These are phyloP conservation scores for Gyps fulvus DNA, from an alignment of 2,113 vertebrate species.

Conservation along the genomic window DNA sequence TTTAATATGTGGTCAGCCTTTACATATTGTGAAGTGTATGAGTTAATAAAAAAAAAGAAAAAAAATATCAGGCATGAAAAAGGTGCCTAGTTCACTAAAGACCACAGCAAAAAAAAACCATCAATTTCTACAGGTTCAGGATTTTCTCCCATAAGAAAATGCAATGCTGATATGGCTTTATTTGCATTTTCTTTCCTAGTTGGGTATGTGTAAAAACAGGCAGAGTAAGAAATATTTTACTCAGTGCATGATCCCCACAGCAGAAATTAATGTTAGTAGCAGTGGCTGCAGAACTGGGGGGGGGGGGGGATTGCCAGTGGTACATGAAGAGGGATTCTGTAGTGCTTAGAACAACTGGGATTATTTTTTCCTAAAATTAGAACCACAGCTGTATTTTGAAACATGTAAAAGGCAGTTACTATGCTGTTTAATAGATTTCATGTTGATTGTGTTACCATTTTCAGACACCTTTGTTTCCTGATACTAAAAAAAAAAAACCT, in stretches of 20 bases:
- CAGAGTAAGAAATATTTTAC: neutral
- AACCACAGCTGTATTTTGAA: slow-evolving; percentile 4
- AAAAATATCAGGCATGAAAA: neutral
- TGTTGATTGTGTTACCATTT: neutral
- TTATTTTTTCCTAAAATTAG: slow-evolving; percentile 4
- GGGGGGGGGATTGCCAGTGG: neutral
- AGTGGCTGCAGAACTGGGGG: neutral
- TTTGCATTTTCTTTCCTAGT: neutral
- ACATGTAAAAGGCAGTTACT: neutral
- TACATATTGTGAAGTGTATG: neutral
- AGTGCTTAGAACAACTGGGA: neutral
- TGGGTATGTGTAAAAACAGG: neutral
- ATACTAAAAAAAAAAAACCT: neutral
- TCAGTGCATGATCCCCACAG: neutral
- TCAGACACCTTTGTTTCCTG: neutral
- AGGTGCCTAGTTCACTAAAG: neutral
- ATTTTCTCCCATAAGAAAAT: neutral
- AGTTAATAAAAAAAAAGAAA: neutral
- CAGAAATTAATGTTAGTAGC: neutral
- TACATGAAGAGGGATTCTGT: neutral
- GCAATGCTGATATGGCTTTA: neutral
- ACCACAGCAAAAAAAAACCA: neutral
- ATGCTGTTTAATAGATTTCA: neutral
- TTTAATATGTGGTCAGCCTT: neutral
- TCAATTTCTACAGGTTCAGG: neutral